Conservation (phyloP, 2,113 vertebrate genomes). For the Oncorhynchus gorbuscha region DNA sequence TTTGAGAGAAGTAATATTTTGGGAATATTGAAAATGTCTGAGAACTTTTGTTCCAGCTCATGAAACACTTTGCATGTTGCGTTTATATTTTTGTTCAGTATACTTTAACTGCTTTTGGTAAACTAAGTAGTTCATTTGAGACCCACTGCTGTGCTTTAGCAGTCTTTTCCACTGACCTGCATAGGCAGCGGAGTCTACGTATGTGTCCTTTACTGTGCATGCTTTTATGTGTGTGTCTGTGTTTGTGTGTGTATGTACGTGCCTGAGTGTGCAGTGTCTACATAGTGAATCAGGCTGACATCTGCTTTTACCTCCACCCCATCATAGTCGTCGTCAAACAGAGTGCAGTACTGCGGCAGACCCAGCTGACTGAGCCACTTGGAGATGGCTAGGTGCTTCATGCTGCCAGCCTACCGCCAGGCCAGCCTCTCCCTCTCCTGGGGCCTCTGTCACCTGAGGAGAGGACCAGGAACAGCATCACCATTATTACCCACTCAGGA, state of each 20-base stretch:
- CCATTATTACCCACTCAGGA: no score
- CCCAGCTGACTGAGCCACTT: conserved; percentile 78
- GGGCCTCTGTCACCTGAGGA: not conserved
- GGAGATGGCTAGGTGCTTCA: conserved; percentile 78
- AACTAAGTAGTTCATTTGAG: not conserved
- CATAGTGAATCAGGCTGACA: no score
- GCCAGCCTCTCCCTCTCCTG: conserved; percentile 1
- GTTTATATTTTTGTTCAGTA: no score
- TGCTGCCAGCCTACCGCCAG: conserved; percentile 24
- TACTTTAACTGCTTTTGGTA: no score
- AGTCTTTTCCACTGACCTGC: no score
- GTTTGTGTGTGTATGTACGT: conserved; percentile 12
- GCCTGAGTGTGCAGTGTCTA: not conserved
- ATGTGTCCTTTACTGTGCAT: conserved; percentile 1
- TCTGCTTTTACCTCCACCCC: conserved; percentile 73
- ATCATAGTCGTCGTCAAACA: conserved; percentile 76
- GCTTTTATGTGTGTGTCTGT: conserved; percentile 26
- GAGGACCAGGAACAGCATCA: no score
- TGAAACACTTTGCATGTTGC: no score
- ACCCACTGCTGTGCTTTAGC: no score
- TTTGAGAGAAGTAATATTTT: no score
- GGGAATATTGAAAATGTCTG: no score
- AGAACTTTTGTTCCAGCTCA: no score
- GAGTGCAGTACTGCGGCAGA: conserved; percentile 71
- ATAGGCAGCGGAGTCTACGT: not conserved